Percentiles rank a stretch among this genome's conserved stretches.
Evolutionary conservation across 1,140 invertebrate species (phyloP).

Genomic region (Caenorhabditis remanei): DNA sequence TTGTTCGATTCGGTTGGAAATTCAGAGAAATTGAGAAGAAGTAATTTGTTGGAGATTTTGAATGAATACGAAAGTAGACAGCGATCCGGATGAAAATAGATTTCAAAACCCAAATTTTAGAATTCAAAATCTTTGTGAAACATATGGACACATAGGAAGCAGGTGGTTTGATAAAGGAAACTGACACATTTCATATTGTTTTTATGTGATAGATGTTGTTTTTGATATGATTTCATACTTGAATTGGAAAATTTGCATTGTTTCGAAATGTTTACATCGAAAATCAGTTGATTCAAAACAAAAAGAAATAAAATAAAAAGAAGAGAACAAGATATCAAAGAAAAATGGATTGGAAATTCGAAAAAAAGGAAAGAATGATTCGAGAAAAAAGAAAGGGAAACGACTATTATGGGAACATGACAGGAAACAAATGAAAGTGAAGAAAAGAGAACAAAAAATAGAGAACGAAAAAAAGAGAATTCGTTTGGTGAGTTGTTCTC

Average conservation of each 20-base stretch:
- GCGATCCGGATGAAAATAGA: not conserved
- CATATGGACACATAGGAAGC: too few relatives aligned
- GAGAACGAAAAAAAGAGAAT: not conserved
- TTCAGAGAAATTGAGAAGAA: not conserved
- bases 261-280: not conserved
- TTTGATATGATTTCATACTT: too few relatives aligned
- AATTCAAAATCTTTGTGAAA: too few relatives aligned
- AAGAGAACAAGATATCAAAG: conserved; percentile 33
- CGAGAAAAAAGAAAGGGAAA: conserved; percentile 18
- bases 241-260: too few relatives aligned
- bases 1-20: not conserved
- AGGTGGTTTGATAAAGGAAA: too few relatives aligned
- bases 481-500: not conserved
- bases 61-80: not conserved
- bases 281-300: not conserved
- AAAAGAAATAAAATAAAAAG: conserved; percentile 6
- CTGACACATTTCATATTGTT: too few relatives aligned
- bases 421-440: conserved; percentile 36
- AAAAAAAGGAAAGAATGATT: conserved; percentile 18
- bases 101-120: not conserved
- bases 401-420: conserved; percentile 5
- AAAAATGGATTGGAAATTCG: not conserved
- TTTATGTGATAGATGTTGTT: too few relatives aligned
- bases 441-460: not conserved
- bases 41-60: not conserved